Base-by-base conservation (phyloP, 35 echinoderm and acorn worm species). In the Diadema setosum region DNA sequence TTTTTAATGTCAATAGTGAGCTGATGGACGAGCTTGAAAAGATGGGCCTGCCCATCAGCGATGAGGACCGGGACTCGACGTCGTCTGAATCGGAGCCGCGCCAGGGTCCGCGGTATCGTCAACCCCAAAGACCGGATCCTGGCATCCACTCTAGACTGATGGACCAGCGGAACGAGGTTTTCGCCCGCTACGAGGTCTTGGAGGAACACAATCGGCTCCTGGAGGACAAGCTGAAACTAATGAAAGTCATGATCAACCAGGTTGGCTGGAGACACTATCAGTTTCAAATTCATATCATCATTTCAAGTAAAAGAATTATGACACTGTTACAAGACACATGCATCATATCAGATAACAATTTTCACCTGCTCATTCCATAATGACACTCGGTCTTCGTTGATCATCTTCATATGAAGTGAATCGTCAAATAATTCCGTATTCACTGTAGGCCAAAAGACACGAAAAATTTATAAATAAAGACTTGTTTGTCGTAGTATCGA, bases 151-250 rank as follows among this genome's bases (percentile, higher is more conserved):
- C 80, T 45, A 30, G 36, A 23, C 21, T 46, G 44, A 49, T 35
- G 40, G 45, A 82, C 25, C 69, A 60, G 30, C 84, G 91, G 43
- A 58, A 89, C 34, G 94, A 93, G 65, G 83, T 94, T 55, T 78
- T 86, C 42, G 95, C 90, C 15, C 61, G 73, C 44, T 88, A 93
- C 45, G 87, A 97, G 48, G 73, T 97, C 5, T 78, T 97, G 36
- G 91, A 93, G 55, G 91, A 93, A 59, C 91, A 93, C 34, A 97
- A 97, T 55, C 82, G 70, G 60, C 60, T 83, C 50, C 50, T 97
- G 21, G 87, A 93, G 27, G 41, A 55, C 25, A 82, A 93, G 78
- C 48, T 97, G 61, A 31, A 39, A 70, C 39, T 75, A n/a, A 69
- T 93, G 16, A 93, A 63, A 29, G 33, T 63, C 46, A 64, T 94